A percentile compares a stretch with the other conserved stretches of the same genome.
phyloP scores from a whole-genome alignment of 2,888 invertebrate species.

The Aphodius granarius region DNA sequence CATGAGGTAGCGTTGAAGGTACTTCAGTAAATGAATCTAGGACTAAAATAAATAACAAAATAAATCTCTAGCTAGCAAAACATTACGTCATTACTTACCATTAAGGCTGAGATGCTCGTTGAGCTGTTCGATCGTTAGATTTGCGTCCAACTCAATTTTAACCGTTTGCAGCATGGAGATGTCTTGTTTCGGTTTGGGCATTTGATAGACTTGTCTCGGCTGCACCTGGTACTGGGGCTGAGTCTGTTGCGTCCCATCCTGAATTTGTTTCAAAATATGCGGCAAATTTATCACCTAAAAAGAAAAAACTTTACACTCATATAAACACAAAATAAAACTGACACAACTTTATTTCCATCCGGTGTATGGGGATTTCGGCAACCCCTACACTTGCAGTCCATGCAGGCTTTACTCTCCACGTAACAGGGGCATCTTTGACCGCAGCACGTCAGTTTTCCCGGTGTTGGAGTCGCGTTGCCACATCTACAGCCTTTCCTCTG shows the following conservation, averaged over 20 bases:
- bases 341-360: conserved; percentile 73
- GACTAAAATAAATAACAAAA: conserved; percentile 43
- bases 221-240: conserved; percentile 20
- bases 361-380: conserved; percentile 89
- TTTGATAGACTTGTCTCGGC: conserved; percentile 36
- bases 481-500: conserved; percentile 82
- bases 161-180: conserved; percentile 38
- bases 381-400: conserved; percentile 88
- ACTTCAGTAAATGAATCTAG: conserved; percentile 37
- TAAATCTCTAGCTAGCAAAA: not conserved
- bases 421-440: conserved; percentile 95
- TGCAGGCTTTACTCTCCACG: conserved; percentile 85
- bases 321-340: not conserved
- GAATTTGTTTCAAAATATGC: conserved; percentile 25
- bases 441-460: conserved; percentile 89
- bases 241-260: conserved; percentile 19
- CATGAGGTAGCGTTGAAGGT: conserved; percentile 54
- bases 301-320: not conserved
- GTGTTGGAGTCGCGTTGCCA: conserved; percentile 86
- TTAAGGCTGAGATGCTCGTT: conserved; percentile 39
- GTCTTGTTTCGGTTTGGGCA: conserved; percentile 39
- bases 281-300: conserved; percentile 37
- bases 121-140: conserved; percentile 38
- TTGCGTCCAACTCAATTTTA: conserved; percentile 40
- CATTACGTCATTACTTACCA: conserved; percentile 27